Evolutionary conservation across 2,113 vertebrate genomes (phyloP).

Genomic region (Engraulis encrasicolus): DNA sequence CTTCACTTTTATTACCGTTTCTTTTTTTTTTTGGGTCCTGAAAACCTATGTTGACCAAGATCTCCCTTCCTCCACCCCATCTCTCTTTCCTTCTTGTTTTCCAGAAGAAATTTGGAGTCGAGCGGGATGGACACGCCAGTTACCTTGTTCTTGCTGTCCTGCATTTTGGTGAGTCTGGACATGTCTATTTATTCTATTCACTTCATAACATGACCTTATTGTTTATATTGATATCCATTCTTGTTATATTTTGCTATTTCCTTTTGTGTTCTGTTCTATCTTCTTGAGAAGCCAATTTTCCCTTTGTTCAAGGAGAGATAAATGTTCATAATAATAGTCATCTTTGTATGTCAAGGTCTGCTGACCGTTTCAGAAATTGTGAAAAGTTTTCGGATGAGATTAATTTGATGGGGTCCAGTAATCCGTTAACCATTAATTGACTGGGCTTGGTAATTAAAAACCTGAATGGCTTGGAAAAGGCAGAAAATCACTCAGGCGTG

Average conservation of each 20-base stretch:
- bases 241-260: background rate
- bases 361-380: background rate
- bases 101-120: slow-evolving; percentile 54
- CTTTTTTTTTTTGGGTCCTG: background rate
- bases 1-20: background rate
- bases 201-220: background rate
- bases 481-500: slow-evolving; percentile 41
- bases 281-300: background rate
- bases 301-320: background rate
- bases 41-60: background rate
- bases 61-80: too few species aligned
- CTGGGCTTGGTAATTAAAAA: slow-evolving; percentile 56
- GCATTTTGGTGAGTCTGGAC: slow-evolving; percentile 69
- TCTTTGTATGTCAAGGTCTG: background rate
- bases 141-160: slow-evolving; percentile 63
- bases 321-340: background rate
- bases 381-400: slow-evolving; percentile 30
- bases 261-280: background rate
- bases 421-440: slow-evolving; percentile 54
- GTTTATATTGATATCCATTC: background rate
- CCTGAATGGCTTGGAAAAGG: slow-evolving; percentile 38
- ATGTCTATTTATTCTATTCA: background rate
- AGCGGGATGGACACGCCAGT: slow-evolving; percentile 68
- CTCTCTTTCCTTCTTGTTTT: slow-evolving; percentile 40
- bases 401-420: slow-evolving; percentile 54